Evolutionary conservation across 1,140 invertebrate genomes (phyloP), one percentile per base, ranked within the genome.

Genomic region (Penaeus chinensis): DNA sequence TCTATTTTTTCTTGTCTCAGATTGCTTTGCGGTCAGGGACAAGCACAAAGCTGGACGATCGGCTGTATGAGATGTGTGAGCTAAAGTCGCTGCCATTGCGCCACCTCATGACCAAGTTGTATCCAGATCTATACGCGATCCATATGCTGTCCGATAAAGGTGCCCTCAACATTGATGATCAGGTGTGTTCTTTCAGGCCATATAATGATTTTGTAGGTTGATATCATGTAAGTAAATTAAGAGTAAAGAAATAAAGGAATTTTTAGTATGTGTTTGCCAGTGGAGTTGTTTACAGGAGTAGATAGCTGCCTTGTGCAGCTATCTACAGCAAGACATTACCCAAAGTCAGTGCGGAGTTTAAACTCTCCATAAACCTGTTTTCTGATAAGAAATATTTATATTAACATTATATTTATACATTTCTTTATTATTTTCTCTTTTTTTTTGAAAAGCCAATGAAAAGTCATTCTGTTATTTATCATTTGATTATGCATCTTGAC

Each of bases 61-160:
- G 98, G 65, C 95, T 98, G 4, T 97, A 95, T 91, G 95, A 96
- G 74, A 98, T 99, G 97, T 96, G 97, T 91, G 95, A 96, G 92
- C 96, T 99, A 94, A 99, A 99, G 93, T 95, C 95, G 54, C 92
- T 98, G 90, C 98, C 99, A 27, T 92, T 99, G 24, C 92, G 93
- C 82, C 94, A 95, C 91, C 93, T 99, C 7, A 94, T 99, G 90
- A 87, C 74, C 5, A 63, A 42, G 13, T 24, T 99, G 87, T 99
- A 99, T 94, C 98, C 99, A 18, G 96, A 97, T 92, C 93, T 99
- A 63, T 99, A 99, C 93, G 95, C 97, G 13, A 92, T 99, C 69
- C 97, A 99, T 92, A 92, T 92, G 89, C 93, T 98, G 42, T 94
- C 95, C 89, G 94, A 95, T 71, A 93, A 94, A 90, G 94, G 94